Evolutionary conservation across 2,113 vertebrate species (phyloP).

Genomic region (Misgurnus anguillicaudatus): DNA sequence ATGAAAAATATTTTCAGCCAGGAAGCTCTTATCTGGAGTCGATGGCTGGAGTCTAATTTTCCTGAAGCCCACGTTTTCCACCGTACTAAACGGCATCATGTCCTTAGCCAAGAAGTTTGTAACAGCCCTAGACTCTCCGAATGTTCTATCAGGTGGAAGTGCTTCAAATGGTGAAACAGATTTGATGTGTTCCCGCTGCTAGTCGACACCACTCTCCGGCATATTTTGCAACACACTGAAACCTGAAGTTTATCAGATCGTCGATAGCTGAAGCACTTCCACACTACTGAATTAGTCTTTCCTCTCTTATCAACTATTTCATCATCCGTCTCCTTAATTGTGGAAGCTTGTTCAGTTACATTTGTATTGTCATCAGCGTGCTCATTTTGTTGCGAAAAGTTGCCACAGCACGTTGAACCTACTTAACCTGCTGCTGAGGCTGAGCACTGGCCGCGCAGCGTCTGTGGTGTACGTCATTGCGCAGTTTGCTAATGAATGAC

Average conservation of each 20-base stretch:
- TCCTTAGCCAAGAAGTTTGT: too few relatives aligned
- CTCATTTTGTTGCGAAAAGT: background rate
- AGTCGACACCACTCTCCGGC: too few relatives aligned
- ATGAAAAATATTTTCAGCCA: too few relatives aligned
- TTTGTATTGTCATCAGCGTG: background rate
- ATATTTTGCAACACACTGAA: background rate
- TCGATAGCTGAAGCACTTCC: slow-evolving; percentile 12
- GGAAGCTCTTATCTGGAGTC: too few relatives aligned
- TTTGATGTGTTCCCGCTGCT: background rate
- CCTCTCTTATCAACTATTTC: too few relatives aligned
- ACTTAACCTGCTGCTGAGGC: too few relatives aligned
- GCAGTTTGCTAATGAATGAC: too few relatives aligned
- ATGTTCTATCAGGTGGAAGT: slow-evolving; percentile 18
- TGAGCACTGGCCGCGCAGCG: background rate
- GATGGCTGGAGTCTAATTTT: too few relatives aligned
- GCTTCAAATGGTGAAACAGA: slow-evolving; percentile 13
- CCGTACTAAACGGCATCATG: too few relatives aligned
- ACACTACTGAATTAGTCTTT: too few relatives aligned
- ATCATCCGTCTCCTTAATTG: background rate
- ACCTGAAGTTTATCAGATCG: background rate
- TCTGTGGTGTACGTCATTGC: too few relatives aligned
- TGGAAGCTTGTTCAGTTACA: background rate
- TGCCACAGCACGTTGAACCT: background rate
- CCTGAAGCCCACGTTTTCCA: too few relatives aligned
- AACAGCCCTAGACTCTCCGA: slow-evolving; percentile 13